Conservation (phyloP, 1,140 invertebrate species). For the Bombus waltoni region DNA sequence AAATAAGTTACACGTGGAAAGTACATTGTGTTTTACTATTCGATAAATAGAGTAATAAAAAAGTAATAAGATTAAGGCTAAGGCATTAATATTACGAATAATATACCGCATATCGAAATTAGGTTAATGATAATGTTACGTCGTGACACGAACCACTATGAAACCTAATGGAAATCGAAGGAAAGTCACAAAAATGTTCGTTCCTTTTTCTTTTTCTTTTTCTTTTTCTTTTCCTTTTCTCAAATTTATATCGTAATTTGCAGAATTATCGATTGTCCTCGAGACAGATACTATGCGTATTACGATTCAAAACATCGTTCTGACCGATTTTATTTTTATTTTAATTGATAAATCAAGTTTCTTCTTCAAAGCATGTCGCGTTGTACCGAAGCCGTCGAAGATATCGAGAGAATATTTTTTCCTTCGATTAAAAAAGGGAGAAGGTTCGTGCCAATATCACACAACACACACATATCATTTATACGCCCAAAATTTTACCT, state of each 20-base stretch:
- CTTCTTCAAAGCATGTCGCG: not conserved
- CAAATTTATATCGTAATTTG: too few species aligned
- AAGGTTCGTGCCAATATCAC: constrained; percentile 35
- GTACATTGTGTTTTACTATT: constrained; percentile 68
- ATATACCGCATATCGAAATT: constrained; percentile 39
- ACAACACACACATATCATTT: constrained; percentile 74
- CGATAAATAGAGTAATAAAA: constrained; percentile 45
- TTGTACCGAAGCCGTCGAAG: not conserved
- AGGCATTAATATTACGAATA: constrained; percentile 57
- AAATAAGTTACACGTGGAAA: constrained; percentile 60
- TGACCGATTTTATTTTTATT: not conserved
- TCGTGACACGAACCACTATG: constrained; percentile 5
- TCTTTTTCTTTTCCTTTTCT: not conserved
- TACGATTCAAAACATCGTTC: not conserved
- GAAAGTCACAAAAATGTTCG: not conserved
- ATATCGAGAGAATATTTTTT: constrained; percentile 4
- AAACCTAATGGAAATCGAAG: constrained; percentile 34
- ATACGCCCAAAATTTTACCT: constrained; percentile 66
- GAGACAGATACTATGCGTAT: not conserved
- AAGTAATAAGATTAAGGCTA: constrained; percentile 47
- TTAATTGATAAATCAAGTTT: not conserved
- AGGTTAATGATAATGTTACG: constrained; percentile 34
- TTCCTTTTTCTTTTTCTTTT: not conserved
- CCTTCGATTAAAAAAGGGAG: constrained; percentile 19
- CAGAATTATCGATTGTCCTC: not conserved